Conservation (phyloP, 1,140 invertebrate genomes). For the Pemphigus obesinymphae region DNA sequence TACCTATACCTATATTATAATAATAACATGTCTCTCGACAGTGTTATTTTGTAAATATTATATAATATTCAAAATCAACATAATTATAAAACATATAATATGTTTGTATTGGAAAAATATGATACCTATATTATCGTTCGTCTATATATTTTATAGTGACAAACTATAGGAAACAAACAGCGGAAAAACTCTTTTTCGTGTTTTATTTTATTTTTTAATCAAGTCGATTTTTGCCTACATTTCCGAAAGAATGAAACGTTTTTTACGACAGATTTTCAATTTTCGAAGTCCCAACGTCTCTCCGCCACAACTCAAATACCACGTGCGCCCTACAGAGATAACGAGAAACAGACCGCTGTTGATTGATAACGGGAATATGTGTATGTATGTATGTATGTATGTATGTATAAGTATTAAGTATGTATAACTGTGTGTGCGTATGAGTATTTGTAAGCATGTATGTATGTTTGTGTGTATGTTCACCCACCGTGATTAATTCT, state of each 20-base stretch:
- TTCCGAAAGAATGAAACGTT: not conserved
- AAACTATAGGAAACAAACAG: too few relatives aligned
- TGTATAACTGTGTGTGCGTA: not conserved
- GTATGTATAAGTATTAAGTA: too few relatives aligned
- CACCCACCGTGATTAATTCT: constrained; percentile 38
- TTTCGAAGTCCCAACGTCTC: not conserved
- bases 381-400: not conserved
- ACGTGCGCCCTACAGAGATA: too few relatives aligned
- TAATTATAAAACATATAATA: not conserved
- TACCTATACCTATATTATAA: too few relatives aligned
- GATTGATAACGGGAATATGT: not conserved
- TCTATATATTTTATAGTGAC: too few relatives aligned
- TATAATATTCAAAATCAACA: not conserved
- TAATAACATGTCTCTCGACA: not conserved
- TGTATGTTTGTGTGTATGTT: not conserved
- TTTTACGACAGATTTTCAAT: too few relatives aligned
- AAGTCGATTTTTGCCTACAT: too few relatives aligned
- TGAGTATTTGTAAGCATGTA: too few relatives aligned
- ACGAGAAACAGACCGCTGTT: not conserved
- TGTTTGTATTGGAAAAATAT: not conserved
- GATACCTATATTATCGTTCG: not conserved
- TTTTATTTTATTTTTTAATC: too few relatives aligned
- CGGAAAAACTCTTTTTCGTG: too few relatives aligned
- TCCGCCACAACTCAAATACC: not conserved
- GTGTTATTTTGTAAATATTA: not conserved